Evolutionary conservation across 2,113 vertebrate genomes (phyloP).

Genomic region (Dromiciops gliroides): DNA sequence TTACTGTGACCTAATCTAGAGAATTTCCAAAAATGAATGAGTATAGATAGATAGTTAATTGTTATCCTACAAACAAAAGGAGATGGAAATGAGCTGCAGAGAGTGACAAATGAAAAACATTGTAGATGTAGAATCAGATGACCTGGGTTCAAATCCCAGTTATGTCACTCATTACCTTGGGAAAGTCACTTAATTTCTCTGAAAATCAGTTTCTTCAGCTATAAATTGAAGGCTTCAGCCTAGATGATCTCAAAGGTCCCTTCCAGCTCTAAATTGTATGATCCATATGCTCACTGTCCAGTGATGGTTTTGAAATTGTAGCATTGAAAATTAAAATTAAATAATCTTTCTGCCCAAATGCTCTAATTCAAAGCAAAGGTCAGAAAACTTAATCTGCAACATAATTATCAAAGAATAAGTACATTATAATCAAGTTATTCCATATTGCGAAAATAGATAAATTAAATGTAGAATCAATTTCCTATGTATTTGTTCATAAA

Average conservation of each 20-base stretch:
- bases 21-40: background rate
- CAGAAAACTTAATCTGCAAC: background rate
- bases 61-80: background rate
- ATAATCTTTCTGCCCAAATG: background rate
- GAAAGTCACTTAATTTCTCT: background rate
- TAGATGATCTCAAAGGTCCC: no score
- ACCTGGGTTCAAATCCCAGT: background rate
- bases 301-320: background rate
- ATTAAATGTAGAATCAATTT: background rate
- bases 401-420: background rate
- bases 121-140: background rate
- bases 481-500: background rate
- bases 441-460: background rate
- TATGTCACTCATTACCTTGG: background rate
- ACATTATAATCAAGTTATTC: background rate
- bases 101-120: background rate
- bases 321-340: background rate
- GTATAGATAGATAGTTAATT: no score
- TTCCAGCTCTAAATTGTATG: background rate
- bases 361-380: background rate
- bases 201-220: constrained; percentile 8
- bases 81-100: background rate
- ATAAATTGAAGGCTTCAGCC: background rate
- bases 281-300: background rate
- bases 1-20: background rate